Conservation (phyloP, 2,888 invertebrate genomes). For the Mimachlamys varia region DNA sequence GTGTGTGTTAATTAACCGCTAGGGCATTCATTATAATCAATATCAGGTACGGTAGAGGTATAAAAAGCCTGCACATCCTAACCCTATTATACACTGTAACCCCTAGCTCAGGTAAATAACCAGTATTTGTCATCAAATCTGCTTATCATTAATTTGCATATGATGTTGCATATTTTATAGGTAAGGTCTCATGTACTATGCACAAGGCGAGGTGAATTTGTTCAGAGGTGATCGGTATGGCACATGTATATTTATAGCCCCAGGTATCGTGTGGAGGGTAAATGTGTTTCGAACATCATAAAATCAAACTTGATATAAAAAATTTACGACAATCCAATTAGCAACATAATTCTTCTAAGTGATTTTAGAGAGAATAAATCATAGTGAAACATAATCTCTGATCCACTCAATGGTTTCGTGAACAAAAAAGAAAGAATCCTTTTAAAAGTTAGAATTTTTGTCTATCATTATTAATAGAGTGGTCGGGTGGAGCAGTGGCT, state of each 20-base stretch:
- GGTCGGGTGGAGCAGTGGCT: too few species aligned
- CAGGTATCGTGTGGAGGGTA: not conserved
- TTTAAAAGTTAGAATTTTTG: too few species aligned
- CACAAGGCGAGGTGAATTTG: not conserved
- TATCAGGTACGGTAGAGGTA: not conserved
- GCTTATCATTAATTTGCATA: constrained; percentile 21
- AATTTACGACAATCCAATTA: not conserved
- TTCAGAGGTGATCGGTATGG: not conserved
- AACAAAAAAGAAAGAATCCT: too few species aligned
- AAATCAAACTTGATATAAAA: not conserved
- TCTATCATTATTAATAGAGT: too few species aligned
- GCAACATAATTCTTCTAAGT: not conserved
- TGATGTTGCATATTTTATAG: not conserved
- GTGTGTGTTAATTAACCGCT: not conserved
- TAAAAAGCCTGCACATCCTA: not conserved
- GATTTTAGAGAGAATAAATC: not conserved
- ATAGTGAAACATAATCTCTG: not conserved
- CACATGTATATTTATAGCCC: not conserved
- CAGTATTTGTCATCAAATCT: constrained; percentile 10
- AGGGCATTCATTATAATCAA: not conserved
- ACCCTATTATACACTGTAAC: constrained; percentile 6
- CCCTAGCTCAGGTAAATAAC: not conserved
- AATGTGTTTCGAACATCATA: not conserved
- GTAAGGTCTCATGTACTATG: not conserved
- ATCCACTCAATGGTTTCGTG: too few species aligned